Conservation (phyloP, 2,113 vertebrate species). For the Myrmecobius fasciatus region DNA sequence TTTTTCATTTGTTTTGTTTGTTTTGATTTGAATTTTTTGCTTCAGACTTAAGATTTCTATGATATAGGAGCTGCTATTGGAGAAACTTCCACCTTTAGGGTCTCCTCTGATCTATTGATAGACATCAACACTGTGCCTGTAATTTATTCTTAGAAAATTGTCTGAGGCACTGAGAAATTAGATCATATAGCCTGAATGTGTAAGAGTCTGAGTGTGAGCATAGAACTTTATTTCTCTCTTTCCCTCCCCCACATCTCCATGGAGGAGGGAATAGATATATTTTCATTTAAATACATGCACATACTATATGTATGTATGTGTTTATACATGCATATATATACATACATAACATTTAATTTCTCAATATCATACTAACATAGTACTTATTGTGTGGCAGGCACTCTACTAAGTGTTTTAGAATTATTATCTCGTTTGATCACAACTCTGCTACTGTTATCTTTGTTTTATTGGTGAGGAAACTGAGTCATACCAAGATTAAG, state of each 20-base stretch:
- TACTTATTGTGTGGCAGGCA: too few species aligned
- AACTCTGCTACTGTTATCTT: too few species aligned
- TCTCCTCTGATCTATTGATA: background rate
- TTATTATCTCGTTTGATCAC: too few species aligned
- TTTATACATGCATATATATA: background rate
- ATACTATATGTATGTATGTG: background rate
- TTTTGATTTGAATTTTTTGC: background rate
- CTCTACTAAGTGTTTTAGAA: too few species aligned
- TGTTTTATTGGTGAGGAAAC: too few species aligned
- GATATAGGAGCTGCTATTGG: background rate
- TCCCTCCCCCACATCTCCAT: too few species aligned
- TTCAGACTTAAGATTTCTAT: background rate
- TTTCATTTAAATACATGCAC: background rate
- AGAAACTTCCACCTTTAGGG: background rate
- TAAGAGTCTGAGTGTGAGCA: background rate
- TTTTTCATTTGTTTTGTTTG: background rate
- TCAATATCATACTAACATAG: background rate
- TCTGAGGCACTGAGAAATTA: background rate
- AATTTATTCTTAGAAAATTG: background rate
- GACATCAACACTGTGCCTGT: background rate
- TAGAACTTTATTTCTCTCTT: background rate
- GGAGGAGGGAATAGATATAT: background rate
- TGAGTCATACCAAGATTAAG: too few species aligned
- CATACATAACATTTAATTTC: background rate
- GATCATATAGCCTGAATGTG: background rate